A percentile compares a stretch with the other conserved stretches of the same genome.
Conservation (phyloP, 2,797 vertebrate species). For the Artibeus lituratus region DNA sequence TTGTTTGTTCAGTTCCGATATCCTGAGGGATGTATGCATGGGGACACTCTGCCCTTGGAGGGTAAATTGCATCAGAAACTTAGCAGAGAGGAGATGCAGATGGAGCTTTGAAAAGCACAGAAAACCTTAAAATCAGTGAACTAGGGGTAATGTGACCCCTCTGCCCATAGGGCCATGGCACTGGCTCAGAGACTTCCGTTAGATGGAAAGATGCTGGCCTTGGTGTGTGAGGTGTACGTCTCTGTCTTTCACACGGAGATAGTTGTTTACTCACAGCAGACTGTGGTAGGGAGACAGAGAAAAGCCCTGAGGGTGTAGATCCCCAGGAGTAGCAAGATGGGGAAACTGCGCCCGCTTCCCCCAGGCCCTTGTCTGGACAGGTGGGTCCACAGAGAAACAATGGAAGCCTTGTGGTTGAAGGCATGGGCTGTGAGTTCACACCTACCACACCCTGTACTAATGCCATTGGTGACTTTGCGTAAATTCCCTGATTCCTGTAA, state of each 20-base stretch:
- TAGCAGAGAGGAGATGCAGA: background rate
- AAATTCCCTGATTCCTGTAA: background rate
- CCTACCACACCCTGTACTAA: background rate
- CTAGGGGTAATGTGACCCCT: background rate
- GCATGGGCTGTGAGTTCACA: background rate
- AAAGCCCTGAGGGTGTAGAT: background rate
- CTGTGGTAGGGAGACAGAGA: background rate
- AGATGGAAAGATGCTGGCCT: background rate
- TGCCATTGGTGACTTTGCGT: background rate
- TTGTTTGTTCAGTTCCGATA: background rate
- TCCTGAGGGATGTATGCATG: background rate
- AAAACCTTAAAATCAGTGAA: background rate
- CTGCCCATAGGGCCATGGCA: background rate
- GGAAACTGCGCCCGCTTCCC: background rate
- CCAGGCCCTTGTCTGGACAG: background rate
- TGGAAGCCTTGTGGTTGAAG: background rate
- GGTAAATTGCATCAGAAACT: background rate
- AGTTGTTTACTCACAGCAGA: background rate
- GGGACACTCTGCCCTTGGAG: background rate
- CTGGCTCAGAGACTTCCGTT: background rate
- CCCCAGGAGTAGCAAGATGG: background rate
- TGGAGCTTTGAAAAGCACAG: background rate
- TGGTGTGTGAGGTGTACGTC: background rate
- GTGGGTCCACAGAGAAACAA: background rate
- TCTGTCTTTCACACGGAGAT: background rate